These are phyloP conservation scores for Stictocephala bisonia DNA, from an alignment of 2,888 invertebrate genomes.

Conservation along the genomic window DNA sequence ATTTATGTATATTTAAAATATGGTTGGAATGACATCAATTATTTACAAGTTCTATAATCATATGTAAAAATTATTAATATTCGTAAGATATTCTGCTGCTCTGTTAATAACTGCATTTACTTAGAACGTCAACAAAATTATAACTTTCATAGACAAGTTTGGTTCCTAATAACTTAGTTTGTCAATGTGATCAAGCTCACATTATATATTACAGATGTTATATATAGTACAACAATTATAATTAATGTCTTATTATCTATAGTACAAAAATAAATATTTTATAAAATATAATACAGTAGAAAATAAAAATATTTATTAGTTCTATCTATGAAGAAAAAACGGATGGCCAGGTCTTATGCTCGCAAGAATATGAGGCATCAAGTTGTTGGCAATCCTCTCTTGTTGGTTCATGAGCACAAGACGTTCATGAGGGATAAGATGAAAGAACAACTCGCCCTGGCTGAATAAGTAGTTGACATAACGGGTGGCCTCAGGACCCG, in stretches of 20 bases:
- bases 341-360: slow-evolving; percentile 47
- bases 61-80: too few relatives aligned
- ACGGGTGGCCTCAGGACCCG: slow-evolving; percentile 34
- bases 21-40: too few relatives aligned
- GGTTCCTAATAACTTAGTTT: neutral
- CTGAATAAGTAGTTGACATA: slow-evolving; percentile 36
- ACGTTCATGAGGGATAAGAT: slow-evolving; percentile 46
- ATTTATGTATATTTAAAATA: too few relatives aligned
- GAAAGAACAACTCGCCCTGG: slow-evolving; percentile 44
- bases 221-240: neutral
- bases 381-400: slow-evolving; percentile 42
- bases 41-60: too few relatives aligned
- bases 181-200: neutral
- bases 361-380: slow-evolving; percentile 42
- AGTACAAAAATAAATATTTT: neutral
- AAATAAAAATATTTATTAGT: neutral
- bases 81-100: too few relatives aligned
- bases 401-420: slow-evolving; percentile 42
- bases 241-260: neutral
- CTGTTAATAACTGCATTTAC: too few relatives aligned
- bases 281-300: neutral
- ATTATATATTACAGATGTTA: neutral
- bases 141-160: too few relatives aligned
- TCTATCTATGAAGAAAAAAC: slow-evolving; percentile 40
- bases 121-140: too few relatives aligned